phyloP scores from a whole-genome alignment of 92 coral and sea anemone species.

The Epizoanthus scotinus region DNA sequence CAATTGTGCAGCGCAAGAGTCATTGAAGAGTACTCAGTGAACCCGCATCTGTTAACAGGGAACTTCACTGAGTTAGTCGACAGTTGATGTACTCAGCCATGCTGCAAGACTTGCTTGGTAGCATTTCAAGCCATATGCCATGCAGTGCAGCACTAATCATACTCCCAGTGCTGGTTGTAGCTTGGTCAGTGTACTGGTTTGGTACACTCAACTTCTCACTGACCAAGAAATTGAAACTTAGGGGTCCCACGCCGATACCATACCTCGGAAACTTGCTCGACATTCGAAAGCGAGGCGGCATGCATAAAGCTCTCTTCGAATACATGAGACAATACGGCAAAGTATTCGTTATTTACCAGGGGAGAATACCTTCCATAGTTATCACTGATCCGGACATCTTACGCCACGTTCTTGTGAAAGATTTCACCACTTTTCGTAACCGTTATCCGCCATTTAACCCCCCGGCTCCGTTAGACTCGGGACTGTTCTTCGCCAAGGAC shows the following conservation, averaged over 20 bases:
- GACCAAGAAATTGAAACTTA: constrained; percentile 2
- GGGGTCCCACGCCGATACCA: constrained; percentile 14
- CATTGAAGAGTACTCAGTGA: too few relatives aligned
- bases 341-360: constrained; percentile 12
- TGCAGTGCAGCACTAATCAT: not conserved
- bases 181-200: constrained; percentile 11
- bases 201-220: constrained; percentile 10
- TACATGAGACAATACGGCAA: constrained; percentile 31
- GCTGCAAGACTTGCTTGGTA: constrained; percentile 17
- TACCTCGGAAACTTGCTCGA: constrained; percentile 32
- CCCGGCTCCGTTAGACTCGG: constrained; percentile 14
- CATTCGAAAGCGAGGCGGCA: constrained; percentile 22
- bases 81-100: not conserved
- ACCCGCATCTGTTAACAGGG: not conserved
- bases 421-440: constrained; percentile 14
- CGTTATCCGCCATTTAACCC: constrained; percentile 16
- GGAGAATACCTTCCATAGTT: constrained; percentile 31
- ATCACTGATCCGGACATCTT: constrained; percentile 23
- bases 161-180: not conserved
- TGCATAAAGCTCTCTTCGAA: constrained; percentile 27
- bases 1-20: not conserved
- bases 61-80: not conserved
- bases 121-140: not conserved
- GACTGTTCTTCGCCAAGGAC: constrained; percentile 27
- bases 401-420: constrained; percentile 22